phyloP scores from a whole-genome alignment of 1,140 invertebrate genomes.

The Brachystomella parvula region DNA sequence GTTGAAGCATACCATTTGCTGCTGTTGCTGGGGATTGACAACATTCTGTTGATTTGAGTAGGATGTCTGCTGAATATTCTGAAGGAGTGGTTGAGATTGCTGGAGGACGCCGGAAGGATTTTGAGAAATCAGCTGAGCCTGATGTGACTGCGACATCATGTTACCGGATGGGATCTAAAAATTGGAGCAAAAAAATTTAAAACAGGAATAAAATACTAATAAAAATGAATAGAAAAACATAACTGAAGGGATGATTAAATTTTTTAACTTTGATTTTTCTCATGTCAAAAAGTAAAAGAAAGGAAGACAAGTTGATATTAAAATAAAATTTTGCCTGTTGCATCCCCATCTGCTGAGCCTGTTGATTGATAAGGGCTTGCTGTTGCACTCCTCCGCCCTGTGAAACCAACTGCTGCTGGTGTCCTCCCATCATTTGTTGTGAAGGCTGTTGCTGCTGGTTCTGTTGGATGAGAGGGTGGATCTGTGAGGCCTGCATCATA shows the following conservation, averaged over 20 bases:
- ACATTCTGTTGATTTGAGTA: constrained; percentile 25
- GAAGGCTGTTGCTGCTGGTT: constrained; percentile 7
- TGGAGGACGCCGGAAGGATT: constrained; percentile 23
- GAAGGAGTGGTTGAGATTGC: constrained; percentile 26
- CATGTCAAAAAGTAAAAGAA: no score
- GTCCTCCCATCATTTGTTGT: constrained; percentile 26
- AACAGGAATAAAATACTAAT: no score
- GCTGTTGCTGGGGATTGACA: constrained; percentile 20
- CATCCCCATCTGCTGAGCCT: constrained; percentile 27
- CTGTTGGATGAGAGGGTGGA: not conserved
- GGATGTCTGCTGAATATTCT: constrained; percentile 21
- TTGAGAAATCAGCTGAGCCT: constrained; percentile 22
- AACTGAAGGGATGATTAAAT: no score
- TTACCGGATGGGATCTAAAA: no score
- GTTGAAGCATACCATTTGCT: constrained; percentile 13
- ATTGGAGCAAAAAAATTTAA: no score
- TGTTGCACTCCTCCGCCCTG: constrained; percentile 18
- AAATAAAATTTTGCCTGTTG: constrained; percentile 9
- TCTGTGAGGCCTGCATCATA: not conserved
- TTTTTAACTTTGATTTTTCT: no score
- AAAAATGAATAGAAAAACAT: no score
- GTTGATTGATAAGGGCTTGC: constrained; percentile 19
- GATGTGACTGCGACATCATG: constrained; percentile 25
- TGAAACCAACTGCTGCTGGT: constrained; percentile 25
- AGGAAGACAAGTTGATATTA: no score